Percentiles rank a stretch among this genome's conserved stretches.
These are phyloP conservation scores for Brevimyrus niger DNA, from an alignment of 2,113 vertebrate genomes.

Conservation along the genomic window DNA sequence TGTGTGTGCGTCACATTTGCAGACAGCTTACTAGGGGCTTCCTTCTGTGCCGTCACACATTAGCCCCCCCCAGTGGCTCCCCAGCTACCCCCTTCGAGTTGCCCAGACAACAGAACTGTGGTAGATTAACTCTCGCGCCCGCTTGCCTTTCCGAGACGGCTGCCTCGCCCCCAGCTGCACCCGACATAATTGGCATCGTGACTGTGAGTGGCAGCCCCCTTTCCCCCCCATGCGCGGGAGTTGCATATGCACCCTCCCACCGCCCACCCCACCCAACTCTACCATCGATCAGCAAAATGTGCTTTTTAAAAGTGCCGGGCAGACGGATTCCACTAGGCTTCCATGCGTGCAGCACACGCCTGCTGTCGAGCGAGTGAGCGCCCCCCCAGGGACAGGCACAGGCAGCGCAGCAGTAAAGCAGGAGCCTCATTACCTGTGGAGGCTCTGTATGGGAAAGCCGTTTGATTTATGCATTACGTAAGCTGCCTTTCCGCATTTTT, in stretches of 20 bases:
- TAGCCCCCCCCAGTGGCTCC: background rate
- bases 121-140: constrained; percentile 26
- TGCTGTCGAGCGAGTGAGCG: background rate
- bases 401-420: background rate
- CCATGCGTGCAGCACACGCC: background rate
- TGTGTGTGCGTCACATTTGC: background rate
- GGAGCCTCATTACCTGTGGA: background rate
- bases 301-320: constrained; percentile 8
- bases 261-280: background rate
- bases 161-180: constrained; percentile 38
- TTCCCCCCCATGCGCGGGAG: background rate
- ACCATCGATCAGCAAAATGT: constrained; percentile 18
- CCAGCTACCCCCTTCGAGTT: background rate
- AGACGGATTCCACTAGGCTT: background rate
- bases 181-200: constrained; percentile 55
- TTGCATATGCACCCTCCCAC: background rate
- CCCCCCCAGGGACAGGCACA: background rate
- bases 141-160: constrained; percentile 26
- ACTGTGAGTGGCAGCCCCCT: constrained; percentile 58
- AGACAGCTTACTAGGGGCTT: background rate
- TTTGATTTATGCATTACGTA: background rate
- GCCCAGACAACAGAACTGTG: constrained; percentile 14
- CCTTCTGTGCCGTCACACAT: background rate
- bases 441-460: background rate
- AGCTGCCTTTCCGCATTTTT: background rate